Evolutionary conservation across 2,113 vertebrate genomes (phyloP), one percentile per base, ranked within the genome.

Genomic region (Lepus americanus): DNA sequence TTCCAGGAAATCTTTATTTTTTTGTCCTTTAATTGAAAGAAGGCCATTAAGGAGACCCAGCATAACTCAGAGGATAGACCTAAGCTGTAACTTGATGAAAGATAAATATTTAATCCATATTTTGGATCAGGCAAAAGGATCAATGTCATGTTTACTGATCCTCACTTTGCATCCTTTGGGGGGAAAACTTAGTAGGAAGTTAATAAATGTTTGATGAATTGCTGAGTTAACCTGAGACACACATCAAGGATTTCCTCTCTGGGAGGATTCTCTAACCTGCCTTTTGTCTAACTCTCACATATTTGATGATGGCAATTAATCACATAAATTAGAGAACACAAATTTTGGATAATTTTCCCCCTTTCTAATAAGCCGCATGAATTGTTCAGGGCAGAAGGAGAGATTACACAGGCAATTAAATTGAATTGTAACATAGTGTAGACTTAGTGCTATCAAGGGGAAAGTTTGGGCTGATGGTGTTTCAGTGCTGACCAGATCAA

Each of bases 291-390:
- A 9, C 31, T 76, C 78, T 9, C 8, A 14, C 23, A 31, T 16
- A 61, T n/a, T 82, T 78, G 31, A 59, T 83, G 70, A 86, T 66
- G 12, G 36, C 70, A 59, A 61, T 92, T 89, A 95, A 96, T 95
- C 86, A 92, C 64, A 83, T 27, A 90, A 67, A 95, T 59, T 70
- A 61, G 59, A 91, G 55, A 63, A n/a, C 51, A 61, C 53, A 6
- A 29, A 76, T 77, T 95, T 83, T 76, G 76, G n/a, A 67, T 44
- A 89, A 92, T 49, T 77, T 76, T n/a, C 16, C 11, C 20, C 55
- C 23, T 72, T 81, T 95, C 63, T 73, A 73, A 92, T 78, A 90
- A 93, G 92, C 80, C 69, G n/a, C 94, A 90, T 87, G 19, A 94
- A 73, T 84, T 90, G 14, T 87, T 87, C 63, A 61, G 90, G 84